A percentile compares a stretch with the other conserved stretches of the same genome.
phyloP scores from a whole-genome alignment of 1,140 invertebrate genomes.

The Euura lappo region DNA sequence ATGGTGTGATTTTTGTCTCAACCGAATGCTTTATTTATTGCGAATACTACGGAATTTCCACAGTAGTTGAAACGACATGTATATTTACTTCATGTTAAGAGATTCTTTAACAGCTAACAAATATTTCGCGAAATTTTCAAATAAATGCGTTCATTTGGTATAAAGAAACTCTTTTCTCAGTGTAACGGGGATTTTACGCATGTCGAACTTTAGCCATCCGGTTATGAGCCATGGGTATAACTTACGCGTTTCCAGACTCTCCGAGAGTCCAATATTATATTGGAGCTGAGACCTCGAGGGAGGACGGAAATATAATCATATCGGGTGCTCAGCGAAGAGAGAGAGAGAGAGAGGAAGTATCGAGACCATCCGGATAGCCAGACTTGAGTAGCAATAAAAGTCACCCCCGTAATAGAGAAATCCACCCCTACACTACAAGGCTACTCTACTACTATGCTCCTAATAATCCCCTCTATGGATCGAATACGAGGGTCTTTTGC shows the following conservation, averaged over 20 bases:
- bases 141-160: too few species aligned
- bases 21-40: too few species aligned
- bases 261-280: background rate
- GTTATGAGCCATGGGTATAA: background rate
- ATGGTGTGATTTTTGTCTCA: too few species aligned
- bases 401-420: constrained; percentile 6
- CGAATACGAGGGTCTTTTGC: constrained; percentile 1
- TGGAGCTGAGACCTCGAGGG: background rate
- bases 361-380: constrained; percentile 1
- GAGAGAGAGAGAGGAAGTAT: background rate
- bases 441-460: constrained; percentile 6
- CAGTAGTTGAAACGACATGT: too few species aligned
- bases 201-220: background rate
- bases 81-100: too few species aligned
- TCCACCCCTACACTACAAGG: constrained; percentile 6
- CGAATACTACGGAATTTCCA: too few species aligned
- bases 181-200: background rate
- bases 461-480: background rate
- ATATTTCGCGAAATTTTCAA: too few species aligned
- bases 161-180: too few species aligned
- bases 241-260: background rate
- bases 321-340: background rate
- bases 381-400: constrained; percentile 7
- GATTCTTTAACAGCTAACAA: too few species aligned
- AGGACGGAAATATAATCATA: constrained; percentile 3